These are phyloP conservation scores for Falco cherrug DNA, from an alignment of 2,797 vertebrate genomes.

Conservation along the genomic window DNA sequence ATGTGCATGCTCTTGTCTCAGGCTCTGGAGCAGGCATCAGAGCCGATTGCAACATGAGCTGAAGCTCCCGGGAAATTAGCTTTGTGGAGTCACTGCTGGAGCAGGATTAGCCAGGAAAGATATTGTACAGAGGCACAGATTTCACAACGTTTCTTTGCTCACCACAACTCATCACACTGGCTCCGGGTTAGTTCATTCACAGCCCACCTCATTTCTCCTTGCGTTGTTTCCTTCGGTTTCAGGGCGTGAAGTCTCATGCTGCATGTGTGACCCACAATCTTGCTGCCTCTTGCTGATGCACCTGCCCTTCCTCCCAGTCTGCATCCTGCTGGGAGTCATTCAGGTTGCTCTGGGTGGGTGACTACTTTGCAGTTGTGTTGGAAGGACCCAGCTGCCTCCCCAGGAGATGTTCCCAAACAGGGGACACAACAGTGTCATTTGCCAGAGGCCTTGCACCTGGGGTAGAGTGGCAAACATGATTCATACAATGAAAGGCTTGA, in stretches of 20 bases:
- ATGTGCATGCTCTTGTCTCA: not conserved
- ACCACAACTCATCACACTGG: accelerated
- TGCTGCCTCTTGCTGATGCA: not conserved
- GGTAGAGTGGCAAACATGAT: not conserved
- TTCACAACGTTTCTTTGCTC: not conserved
- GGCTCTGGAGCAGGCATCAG: not conserved
- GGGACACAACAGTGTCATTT: not conserved
- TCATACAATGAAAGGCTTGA: not conserved
- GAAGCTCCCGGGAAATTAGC: not conserved
- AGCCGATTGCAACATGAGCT: not conserved
- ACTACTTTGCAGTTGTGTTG: not conserved
- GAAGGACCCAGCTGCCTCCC: not conserved
- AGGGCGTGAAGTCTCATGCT: not conserved
- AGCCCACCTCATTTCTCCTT: not conserved
- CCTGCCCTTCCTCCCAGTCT: not conserved
- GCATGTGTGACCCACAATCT: not conserved
- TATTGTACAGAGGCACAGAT: not conserved
- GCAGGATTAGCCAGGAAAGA: not conserved
- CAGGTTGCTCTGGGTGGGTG: not conserved
- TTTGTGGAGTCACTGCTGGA: not conserved
- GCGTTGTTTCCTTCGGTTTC: not conserved
- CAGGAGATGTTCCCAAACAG: not conserved
- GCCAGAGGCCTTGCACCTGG: not conserved
- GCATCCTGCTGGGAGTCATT: not conserved
- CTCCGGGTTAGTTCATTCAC: not conserved